A percentile compares a stretch with the other conserved stretches of the same genome.
Conservation (phyloP, 2,888 invertebrate species). For the Ormyrus thymus region DNA sequence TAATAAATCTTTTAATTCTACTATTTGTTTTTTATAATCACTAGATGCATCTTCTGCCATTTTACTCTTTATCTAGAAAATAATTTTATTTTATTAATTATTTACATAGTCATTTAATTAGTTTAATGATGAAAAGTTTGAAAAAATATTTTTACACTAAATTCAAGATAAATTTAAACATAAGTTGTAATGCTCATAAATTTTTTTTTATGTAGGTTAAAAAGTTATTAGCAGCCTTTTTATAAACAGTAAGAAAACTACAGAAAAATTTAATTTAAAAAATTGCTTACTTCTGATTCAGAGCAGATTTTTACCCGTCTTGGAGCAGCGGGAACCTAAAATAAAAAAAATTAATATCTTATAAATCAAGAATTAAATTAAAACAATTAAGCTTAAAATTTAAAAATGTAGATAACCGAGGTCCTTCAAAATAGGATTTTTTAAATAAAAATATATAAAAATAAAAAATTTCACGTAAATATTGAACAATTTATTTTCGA, state of each 20-base stretch:
- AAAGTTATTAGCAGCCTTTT: too few relatives aligned
- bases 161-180: too few relatives aligned
- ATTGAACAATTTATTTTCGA: slow-evolving; percentile 17
- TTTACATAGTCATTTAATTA: too few relatives aligned
- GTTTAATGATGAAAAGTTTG: too few relatives aligned
- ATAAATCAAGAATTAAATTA: background rate
- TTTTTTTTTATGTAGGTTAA: too few relatives aligned
- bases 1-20: slow-evolving; percentile 36
- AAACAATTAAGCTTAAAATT: slow-evolving; percentile 14
- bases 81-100: background rate
- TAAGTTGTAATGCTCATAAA: too few relatives aligned
- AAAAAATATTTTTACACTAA: too few relatives aligned
- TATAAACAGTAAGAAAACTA: too few relatives aligned
- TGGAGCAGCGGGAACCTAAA: slow-evolving; percentile 45
- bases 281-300: slow-evolving; percentile 36
- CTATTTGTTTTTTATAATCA: slow-evolving; percentile 28
- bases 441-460: background rate
- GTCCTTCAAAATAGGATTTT: slow-evolving; percentile 13
- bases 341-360: slow-evolving; percentile 11
- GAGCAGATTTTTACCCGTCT: slow-evolving; percentile 45
- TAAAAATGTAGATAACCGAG: background rate
- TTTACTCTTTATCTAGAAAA: slow-evolving; percentile 30
- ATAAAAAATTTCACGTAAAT: background rate
- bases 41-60: slow-evolving; percentile 6
- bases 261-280: background rate